Evolutionary conservation across 2,888 invertebrate genomes (phyloP).

Genomic region (Acrobasis consociella): DNA sequence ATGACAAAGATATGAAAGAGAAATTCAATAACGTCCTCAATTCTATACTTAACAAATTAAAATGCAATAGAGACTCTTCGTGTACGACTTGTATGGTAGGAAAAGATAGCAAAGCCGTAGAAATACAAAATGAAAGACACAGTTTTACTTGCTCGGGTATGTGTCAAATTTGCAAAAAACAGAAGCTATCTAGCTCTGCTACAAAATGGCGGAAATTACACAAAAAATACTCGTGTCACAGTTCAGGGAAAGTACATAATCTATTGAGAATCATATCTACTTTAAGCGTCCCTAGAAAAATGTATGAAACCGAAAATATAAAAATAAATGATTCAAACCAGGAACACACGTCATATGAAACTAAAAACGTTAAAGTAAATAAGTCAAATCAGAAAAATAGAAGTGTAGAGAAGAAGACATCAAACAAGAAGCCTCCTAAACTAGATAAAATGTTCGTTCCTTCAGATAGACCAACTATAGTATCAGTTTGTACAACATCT

Average conservation of each 20-base stretch:
- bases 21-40: slow-evolving; percentile 56
- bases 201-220: neutral
- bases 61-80: slow-evolving; percentile 37
- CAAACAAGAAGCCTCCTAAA: too few species aligned
- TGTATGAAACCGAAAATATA: slow-evolving; percentile 44
- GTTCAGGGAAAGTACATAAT: slow-evolving; percentile 50
- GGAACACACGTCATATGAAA: neutral
- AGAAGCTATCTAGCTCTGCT: slow-evolving; percentile 27
- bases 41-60: slow-evolving; percentile 50
- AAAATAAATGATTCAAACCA: slow-evolving; percentile 10
- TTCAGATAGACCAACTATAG: neutral
- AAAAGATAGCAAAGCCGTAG: slow-evolving; percentile 37
- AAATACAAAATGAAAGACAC: slow-evolving; percentile 44
- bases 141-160: slow-evolving; percentile 35
- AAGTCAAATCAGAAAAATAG: too few species aligned
- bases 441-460: neutral
- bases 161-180: slow-evolving; percentile 37
- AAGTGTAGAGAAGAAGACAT: too few species aligned
- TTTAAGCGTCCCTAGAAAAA: slow-evolving; percentile 62
- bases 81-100: slow-evolving; percentile 55
- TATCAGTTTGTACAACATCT: neutral
- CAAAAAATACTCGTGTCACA: slow-evolving; percentile 37
- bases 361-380: too few species aligned
- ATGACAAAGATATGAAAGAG: slow-evolving; percentile 50
- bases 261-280: slow-evolving; percentile 61